A percentile compares a stretch with the other conserved stretches of the same genome.
Conservation (phyloP, 2,797 vertebrate species). For the Heteromormyrus szaboi region DNA sequence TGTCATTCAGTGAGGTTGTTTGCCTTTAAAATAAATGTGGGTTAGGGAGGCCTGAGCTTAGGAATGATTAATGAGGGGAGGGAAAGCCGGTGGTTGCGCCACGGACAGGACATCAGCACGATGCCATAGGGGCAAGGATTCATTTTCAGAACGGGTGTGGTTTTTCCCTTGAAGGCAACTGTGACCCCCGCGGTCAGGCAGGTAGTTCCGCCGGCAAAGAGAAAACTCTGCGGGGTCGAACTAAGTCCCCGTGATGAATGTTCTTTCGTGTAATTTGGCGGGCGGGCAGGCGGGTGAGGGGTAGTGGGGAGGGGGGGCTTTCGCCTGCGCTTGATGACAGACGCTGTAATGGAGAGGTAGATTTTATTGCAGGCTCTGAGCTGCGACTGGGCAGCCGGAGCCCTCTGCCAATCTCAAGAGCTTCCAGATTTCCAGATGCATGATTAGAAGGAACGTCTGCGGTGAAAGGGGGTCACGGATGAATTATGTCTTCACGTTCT, state of each 20-base stretch:
- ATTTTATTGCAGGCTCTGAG: constrained; percentile 35
- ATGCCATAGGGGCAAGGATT: not conserved
- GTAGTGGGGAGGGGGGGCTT: constrained; percentile 15
- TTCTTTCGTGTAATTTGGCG: constrained; percentile 51
- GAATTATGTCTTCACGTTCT: constrained; percentile 36
- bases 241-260: constrained; percentile 47
- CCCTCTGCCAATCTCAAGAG: constrained; percentile 34
- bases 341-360: constrained; percentile 38
- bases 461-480: constrained; percentile 34
- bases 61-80: not conserved
- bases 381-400: constrained; percentile 29
- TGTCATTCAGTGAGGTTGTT: not conserved
- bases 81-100: not conserved
- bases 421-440: constrained; percentile 68
- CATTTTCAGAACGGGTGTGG: not conserved
- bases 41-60: not conserved
- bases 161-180: not conserved
- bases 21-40: not conserved
- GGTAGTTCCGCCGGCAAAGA: constrained; percentile 57
- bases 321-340: constrained; percentile 50
- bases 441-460: constrained; percentile 57
- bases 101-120: not conserved
- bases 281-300: constrained; percentile 21
- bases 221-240: constrained; percentile 49
- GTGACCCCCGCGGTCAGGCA: constrained; percentile 21